Evolutionary conservation across 2,888 invertebrate species (phyloP).

Genomic region (Drosophila recens): DNA sequence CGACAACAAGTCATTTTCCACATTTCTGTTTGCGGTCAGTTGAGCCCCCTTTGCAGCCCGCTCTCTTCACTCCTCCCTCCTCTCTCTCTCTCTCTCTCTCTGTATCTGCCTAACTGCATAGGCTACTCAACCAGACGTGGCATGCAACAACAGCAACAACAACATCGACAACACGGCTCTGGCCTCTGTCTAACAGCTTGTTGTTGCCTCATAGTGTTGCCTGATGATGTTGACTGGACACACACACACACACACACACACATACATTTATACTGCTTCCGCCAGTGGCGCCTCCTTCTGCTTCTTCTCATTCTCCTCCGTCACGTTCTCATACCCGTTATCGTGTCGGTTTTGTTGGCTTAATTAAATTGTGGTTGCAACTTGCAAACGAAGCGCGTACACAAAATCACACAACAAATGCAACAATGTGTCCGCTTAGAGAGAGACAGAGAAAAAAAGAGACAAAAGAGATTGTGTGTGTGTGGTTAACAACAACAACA

Average conservation of each 20-base stretch:
- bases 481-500: slow-evolving; percentile 39
- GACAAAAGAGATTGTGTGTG: background rate
- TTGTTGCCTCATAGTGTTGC: slow-evolving; percentile 25
- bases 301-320: too few relatives aligned
- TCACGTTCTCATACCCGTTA: slow-evolving; percentile 10
- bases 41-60: background rate
- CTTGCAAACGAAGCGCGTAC: slow-evolving; percentile 81
- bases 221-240: slow-evolving; percentile 31
- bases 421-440: slow-evolving; percentile 39
- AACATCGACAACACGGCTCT: background rate
- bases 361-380: slow-evolving; percentile 79
- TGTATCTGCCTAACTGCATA: background rate
- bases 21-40: slow-evolving; percentile 70
- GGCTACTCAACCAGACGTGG: too few relatives aligned
- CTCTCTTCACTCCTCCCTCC: too few relatives aligned
- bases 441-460: slow-evolving; percentile 1
- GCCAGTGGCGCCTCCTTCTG: slow-evolving; percentile 17
- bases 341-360: slow-evolving; percentile 74
- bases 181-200: slow-evolving; percentile 50
- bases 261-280: slow-evolving; percentile 15
- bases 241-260: slow-evolving; percentile 5
- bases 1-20: slow-evolving; percentile 72
- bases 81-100: background rate
- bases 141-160: too few relatives aligned
- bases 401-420: slow-evolving; percentile 70